These are phyloP conservation scores for Drosophila tanythrix DNA, from an alignment of 2,888 invertebrate species.

Conservation along the genomic window DNA sequence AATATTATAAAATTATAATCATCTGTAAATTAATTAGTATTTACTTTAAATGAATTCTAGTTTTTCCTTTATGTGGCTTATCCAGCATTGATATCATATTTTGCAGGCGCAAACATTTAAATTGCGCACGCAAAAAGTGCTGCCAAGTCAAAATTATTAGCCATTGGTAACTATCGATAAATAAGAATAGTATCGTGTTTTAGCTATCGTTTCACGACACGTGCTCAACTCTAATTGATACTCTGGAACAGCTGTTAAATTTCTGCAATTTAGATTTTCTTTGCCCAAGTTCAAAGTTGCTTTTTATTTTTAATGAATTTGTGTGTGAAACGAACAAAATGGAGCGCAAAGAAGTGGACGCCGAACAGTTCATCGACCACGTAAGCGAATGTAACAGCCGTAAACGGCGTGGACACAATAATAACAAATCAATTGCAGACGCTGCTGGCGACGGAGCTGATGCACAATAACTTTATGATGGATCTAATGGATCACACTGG, in stretches of 20 bases:
- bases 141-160: not conserved
- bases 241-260: constrained; percentile 37
- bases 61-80: not conserved
- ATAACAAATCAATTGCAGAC: constrained; percentile 62
- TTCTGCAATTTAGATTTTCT: constrained; percentile 50
- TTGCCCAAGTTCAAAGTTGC: constrained; percentile 44
- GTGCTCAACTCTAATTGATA: constrained; percentile 26
- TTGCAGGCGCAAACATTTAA: not conserved
- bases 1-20: not conserved
- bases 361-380: constrained; percentile 83
- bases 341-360: constrained; percentile 75
- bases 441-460: constrained; percentile 82
- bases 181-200: not conserved
- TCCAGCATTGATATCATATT: not conserved
- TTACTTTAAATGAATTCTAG: not conserved
- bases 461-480: constrained; percentile 83
- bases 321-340: constrained; percentile 57
- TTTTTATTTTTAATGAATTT: constrained; percentile 54
- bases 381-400: constrained; percentile 58
- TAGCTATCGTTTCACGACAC: not conserved
- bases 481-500: constrained; percentile 80
- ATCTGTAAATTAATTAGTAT: not conserved
- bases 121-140: constrained; percentile 16
- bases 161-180: not conserved
- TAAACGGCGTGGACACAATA: not conserved